Evolutionary conservation across 2,888 invertebrate genomes (phyloP).

Genomic region (Cancer borealis): DNA sequence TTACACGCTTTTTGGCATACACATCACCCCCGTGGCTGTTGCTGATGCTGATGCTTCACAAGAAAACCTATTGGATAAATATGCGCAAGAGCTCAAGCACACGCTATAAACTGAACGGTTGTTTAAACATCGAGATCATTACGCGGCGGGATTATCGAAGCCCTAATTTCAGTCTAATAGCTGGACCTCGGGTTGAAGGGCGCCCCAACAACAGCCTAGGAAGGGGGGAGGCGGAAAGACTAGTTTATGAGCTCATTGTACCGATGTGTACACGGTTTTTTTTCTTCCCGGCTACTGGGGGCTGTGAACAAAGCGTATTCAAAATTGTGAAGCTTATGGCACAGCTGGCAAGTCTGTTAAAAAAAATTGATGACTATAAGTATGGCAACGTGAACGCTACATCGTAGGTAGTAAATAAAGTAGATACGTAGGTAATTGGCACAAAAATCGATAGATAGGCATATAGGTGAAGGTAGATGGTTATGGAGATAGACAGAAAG

Average conservation of each 20-base stretch:
- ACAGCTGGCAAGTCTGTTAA: neutral
- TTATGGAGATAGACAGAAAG: neutral
- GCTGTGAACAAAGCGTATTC: neutral
- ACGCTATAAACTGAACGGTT: constrained; percentile 14
- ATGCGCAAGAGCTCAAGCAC: neutral
- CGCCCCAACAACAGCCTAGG: constrained; percentile 3
- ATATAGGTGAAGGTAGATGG: neutral
- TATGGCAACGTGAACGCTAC: neutral
- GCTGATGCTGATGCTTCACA: neutral
- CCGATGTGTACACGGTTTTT: neutral
- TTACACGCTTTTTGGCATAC: neutral
- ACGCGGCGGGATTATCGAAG: constrained; percentile 21
- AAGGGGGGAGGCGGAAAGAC: constrained; percentile 14
- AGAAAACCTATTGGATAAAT: neutral
- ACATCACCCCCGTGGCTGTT: neutral
- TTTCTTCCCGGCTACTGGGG: neutral
- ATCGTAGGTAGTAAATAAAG: neutral
- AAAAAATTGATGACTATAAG: neutral
- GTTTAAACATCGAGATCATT: constrained; percentile 4
- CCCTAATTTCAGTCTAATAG: constrained; percentile 29
- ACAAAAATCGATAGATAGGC: no score
- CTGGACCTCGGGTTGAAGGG: neutral
- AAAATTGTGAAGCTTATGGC: neutral
- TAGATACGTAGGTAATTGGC: no score
- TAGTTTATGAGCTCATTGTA: constrained; percentile 10